Percentiles rank a stretch among this genome's conserved stretches.
Conservation (phyloP, 2,888 invertebrate genomes). For the Pseudococcus jackbeardsleyi region DNA sequence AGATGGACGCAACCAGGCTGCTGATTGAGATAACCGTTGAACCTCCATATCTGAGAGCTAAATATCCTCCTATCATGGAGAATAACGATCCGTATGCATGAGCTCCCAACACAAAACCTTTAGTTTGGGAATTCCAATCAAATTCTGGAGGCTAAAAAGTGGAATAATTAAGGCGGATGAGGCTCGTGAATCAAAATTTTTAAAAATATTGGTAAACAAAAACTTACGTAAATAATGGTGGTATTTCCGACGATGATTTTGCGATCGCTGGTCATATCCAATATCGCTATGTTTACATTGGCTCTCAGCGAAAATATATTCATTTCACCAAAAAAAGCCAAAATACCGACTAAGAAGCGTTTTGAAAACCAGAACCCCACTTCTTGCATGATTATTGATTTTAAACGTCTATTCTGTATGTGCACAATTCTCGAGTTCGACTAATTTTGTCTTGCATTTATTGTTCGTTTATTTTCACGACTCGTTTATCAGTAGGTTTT, state of each 20-base stretch:
- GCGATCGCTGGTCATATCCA: slow-evolving; percentile 9
- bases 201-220: background rate
- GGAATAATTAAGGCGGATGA: background rate
- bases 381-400: slow-evolving; percentile 23
- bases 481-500: background rate
- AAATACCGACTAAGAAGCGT: background rate
- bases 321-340: slow-evolving; percentile 41
- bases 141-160: slow-evolving; percentile 76
- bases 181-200: background rate
- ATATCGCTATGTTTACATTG: slow-evolving; percentile 41
- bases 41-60: slow-evolving; percentile 87
- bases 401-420: background rate
- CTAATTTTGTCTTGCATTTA: too few species aligned
- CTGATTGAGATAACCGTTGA: slow-evolving; percentile 82
- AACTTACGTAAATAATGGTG: background rate
- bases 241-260: background rate
- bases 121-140: slow-evolving; percentile 83
- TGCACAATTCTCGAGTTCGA: too few species aligned
- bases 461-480: background rate
- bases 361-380: background rate
- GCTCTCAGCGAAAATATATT: background rate
- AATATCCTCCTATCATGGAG: slow-evolving; percentile 79
- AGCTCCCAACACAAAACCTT: slow-evolving; percentile 84
- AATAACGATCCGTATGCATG: slow-evolving; percentile 89
- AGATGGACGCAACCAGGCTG: slow-evolving; percentile 82